Evolutionary conservation across 2,113 vertebrate genomes (phyloP).

Genomic region (Rhadina sibilatrix): DNA sequence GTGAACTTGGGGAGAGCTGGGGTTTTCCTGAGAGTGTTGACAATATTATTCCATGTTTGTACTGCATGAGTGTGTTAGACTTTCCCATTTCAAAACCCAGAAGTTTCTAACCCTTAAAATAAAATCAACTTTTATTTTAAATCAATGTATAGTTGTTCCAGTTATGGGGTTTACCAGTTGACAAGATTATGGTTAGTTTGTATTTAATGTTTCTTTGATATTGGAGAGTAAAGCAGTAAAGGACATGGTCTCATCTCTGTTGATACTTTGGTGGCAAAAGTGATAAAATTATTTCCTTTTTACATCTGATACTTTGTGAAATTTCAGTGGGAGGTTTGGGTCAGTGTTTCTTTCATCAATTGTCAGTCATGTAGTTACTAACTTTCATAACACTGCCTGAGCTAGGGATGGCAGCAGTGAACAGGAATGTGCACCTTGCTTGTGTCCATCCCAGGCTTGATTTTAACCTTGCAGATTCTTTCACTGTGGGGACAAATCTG

Average conservation of each 20-base stretch:
- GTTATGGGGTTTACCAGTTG: not conserved
- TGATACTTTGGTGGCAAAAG: not conserved
- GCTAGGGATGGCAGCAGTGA: not conserved
- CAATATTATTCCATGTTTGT: not conserved
- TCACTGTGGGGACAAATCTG: not conserved
- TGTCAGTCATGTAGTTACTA: accelerated
- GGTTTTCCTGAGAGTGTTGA: not conserved
- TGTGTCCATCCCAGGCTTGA: not conserved
- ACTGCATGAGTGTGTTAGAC: not conserved
- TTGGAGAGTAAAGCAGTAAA: not conserved
- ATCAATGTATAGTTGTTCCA: not conserved
- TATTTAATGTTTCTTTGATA: not conserved
- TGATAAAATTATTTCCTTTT: not conserved
- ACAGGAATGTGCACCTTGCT: not conserved
- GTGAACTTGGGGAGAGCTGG: not conserved
- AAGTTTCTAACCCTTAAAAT: not conserved
- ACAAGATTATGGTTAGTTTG: not conserved
- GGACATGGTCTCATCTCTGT: not conserved
- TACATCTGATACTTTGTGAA: not conserved
- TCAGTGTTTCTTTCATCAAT: not conserved
- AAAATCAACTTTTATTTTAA: not conserved
- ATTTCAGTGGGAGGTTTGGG: not conserved
- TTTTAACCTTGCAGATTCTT: not conserved
- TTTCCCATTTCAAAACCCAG: not conserved
- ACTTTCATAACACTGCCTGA: not conserved